A percentile compares a stretch with the other conserved stretches of the same genome.
Evolutionary conservation across 2,797 vertebrate genomes (phyloP).

Genomic region (Microchirus variegatus): DNA sequence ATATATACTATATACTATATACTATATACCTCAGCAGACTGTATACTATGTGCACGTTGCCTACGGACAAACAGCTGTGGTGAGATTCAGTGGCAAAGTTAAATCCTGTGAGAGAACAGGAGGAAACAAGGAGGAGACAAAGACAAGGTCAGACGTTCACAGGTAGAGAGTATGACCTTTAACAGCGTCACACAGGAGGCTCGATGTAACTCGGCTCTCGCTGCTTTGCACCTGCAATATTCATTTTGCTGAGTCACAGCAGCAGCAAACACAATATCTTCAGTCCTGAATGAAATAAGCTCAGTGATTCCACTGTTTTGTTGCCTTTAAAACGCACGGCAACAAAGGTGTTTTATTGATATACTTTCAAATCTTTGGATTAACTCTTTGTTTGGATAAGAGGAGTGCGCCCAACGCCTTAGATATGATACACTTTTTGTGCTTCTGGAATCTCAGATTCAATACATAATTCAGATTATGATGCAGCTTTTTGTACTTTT

Average conservation of each 20-base stretch:
- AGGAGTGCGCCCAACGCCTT: no score
- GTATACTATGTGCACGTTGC: not conserved
- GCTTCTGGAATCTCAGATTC: no score
- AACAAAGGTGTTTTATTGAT: no score
- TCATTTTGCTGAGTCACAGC: conserved; percentile 17
- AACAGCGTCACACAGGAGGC: conserved; percentile 33
- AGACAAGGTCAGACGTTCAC: conserved; percentile 49
- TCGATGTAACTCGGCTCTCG: conserved; percentile 5
- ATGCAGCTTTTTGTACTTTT: not conserved
- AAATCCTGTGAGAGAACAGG: conserved; percentile 33
- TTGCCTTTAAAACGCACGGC: no score
- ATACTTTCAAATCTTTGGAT: no score
- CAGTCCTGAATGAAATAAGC: no score
- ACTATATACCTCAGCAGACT: not conserved
- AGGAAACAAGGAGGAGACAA: conserved; percentile 51
- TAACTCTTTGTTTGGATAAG: no score
- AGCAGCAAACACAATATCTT: no score
- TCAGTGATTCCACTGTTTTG: no score
- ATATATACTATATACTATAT: not conserved
- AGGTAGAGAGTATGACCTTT: conserved; percentile 44
- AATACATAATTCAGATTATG: no score
- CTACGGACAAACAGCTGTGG: conserved; percentile 14
- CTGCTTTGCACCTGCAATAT: not conserved
- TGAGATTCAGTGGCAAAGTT: conserved; percentile 20
- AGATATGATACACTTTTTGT: no score